Conservation (phyloP, 2,113 vertebrate species). For the Propithecus coquereli region DNA sequence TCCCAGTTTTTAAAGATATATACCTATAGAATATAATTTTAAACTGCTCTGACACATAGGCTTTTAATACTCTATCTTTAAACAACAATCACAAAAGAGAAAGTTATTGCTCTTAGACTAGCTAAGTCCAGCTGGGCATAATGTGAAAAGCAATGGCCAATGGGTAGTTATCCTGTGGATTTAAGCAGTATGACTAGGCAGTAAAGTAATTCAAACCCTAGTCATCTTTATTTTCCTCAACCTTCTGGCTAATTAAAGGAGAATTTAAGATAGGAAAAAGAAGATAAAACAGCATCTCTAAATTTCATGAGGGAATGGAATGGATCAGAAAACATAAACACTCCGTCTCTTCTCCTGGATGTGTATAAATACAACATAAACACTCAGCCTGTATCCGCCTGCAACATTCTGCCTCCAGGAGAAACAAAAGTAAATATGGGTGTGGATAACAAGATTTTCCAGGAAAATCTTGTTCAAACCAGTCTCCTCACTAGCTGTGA, state of each 20-base stretch:
- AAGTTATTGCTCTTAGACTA: not conserved
- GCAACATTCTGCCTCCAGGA: conserved; percentile 30
- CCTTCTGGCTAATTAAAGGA: not conserved
- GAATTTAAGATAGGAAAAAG: not conserved
- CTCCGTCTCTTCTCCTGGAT: not conserved
- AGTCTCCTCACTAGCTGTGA: not conserved
- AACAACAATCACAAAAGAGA: not conserved
- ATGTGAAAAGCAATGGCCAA: not conserved
- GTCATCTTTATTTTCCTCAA: not conserved
- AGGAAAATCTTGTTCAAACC: conserved; percentile 6
- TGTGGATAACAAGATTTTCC: not conserved
- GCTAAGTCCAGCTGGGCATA: not conserved
- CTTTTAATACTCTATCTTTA: not conserved
- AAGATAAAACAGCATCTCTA: not conserved
- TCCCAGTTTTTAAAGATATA: not conserved
- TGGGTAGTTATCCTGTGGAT: not conserved
- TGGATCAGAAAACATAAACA: not conserved
- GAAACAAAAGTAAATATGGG: conserved; percentile 47
- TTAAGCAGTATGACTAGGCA: not conserved
- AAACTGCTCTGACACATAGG: not conserved
- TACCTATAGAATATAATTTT: not conserved
- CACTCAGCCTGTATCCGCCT: not conserved
- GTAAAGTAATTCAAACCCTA: not conserved
- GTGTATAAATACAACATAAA: not conserved
- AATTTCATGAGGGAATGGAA: not conserved